Evolutionary conservation across 2,113 vertebrate genomes (phyloP).

Genomic region (Microtus montanus): DNA sequence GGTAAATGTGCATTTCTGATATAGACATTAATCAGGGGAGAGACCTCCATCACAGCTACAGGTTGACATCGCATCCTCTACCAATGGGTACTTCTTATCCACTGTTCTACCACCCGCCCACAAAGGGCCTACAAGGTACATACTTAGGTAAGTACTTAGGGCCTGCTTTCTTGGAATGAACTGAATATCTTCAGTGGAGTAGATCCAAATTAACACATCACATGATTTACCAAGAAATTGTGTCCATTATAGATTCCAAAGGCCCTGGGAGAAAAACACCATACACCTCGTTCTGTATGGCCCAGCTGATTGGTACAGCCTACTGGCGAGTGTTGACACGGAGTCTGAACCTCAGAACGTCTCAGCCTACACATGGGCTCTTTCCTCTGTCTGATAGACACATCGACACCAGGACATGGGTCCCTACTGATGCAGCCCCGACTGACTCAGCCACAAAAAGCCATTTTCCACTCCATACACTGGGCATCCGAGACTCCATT

Average conservation of each 20-base stretch:
- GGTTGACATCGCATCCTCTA: neutral
- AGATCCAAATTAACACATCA: neutral
- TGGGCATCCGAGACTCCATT: neutral
- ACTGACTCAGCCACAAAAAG: neutral
- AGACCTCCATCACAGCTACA: neutral
- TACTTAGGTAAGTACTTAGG: neutral
- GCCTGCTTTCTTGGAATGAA: neutral
- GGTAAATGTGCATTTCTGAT: neutral
- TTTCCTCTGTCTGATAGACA: neutral
- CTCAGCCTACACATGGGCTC: neutral
- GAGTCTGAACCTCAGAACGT: neutral
- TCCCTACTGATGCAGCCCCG: neutral
- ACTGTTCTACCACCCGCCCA: neutral
- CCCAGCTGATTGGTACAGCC: neutral
- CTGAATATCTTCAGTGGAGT: neutral
- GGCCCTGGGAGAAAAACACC: neutral
- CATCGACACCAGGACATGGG: neutral
- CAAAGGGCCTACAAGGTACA: neutral
- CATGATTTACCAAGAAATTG: neutral
- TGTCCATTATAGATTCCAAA: constrained; percentile 5
- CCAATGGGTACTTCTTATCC: neutral
- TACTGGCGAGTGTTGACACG: neutral
- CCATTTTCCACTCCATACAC: neutral
- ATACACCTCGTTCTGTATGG: neutral
- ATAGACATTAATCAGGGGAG: neutral